These are phyloP conservation scores for Thera obeliscata DNA, from an alignment of 2,888 invertebrate genomes.

Conservation along the genomic window DNA sequence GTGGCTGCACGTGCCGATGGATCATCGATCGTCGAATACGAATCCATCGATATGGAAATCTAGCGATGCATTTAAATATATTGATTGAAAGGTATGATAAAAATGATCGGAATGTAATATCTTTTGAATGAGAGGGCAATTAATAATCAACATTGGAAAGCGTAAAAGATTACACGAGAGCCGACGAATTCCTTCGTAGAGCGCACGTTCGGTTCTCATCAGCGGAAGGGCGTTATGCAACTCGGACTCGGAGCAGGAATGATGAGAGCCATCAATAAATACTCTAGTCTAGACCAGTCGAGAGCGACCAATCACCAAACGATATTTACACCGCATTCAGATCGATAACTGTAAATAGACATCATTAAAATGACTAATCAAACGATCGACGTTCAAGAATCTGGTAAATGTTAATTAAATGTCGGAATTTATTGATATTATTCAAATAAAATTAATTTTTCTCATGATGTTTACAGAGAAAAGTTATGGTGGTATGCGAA, in stretches of 20 bases:
- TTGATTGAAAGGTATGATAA: conserved; percentile 60
- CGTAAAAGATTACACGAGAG: conserved; percentile 77
- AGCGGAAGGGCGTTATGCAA: conserved; percentile 58
- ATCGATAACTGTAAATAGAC: conserved; percentile 75
- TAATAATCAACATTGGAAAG: conserved; percentile 79
- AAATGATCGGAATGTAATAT: conserved; percentile 70
- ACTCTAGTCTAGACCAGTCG: conserved; percentile 41
- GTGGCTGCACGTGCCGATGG: conserved; percentile 28
- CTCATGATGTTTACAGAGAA: conserved; percentile 62
- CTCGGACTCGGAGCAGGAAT: conserved; percentile 56
- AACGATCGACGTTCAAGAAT: conserved; percentile 76
- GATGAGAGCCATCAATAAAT: conserved; percentile 66
- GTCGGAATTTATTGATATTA: conserved; percentile 70
- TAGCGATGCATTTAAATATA: conserved; percentile 48
- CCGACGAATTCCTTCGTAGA: conserved; percentile 67
- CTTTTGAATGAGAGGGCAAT: conserved; percentile 74
- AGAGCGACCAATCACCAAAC: conserved; percentile 59
- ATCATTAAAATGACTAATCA: conserved; percentile 78
- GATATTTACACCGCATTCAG: conserved; percentile 73
- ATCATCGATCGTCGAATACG: conserved; percentile 20
- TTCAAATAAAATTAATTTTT: conserved; percentile 54
- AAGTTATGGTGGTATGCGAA: conserved; percentile 58
- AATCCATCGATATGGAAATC: conserved; percentile 38
- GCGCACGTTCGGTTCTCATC: conserved; percentile 52
- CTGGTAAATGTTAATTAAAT: conserved; percentile 77